Evolutionary conservation across 2,888 invertebrate genomes (phyloP).

Genomic region (Aporophyla lueneburgensis): DNA sequence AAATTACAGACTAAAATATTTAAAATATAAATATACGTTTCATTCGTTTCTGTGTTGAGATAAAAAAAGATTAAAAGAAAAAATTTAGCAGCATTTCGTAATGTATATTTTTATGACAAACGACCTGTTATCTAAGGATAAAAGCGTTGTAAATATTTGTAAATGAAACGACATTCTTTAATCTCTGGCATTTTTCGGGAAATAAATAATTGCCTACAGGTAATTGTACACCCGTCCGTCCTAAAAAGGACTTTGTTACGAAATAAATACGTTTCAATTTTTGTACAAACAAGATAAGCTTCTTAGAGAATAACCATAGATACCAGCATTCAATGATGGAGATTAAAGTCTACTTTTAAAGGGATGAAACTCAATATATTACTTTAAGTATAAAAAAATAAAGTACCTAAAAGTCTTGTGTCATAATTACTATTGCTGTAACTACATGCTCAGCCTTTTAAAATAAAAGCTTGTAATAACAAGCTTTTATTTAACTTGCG

Average conservation of each 20-base stretch:
- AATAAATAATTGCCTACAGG: slow-evolving; percentile 44
- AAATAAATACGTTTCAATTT: slow-evolving; percentile 15
- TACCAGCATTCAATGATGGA: background rate
- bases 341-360: background rate
- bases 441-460: no score
- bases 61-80: slow-evolving; percentile 47
- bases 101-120: slow-evolving; percentile 60
- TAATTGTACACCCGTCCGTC: slow-evolving; percentile 26
- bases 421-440: background rate
- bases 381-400: background rate
- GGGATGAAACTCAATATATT: background rate
- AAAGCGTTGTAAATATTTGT: slow-evolving; percentile 58
- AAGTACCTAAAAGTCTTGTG: no score
- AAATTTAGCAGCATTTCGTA: slow-evolving; percentile 50
- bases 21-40: slow-evolving; percentile 44
- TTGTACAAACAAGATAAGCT: slow-evolving; percentile 11
- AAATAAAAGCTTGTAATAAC: no score
- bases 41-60: slow-evolving; percentile 47
- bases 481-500: no score
- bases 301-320: background rate
- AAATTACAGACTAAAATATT: slow-evolving; percentile 36
- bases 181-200: slow-evolving; percentile 35
- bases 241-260: slow-evolving; percentile 1
- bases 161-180: slow-evolving; percentile 53
- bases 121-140: slow-evolving; percentile 57